Evolutionary conservation across 1,140 invertebrate species (phyloP).

Genomic region (Penaeus vannamei): DNA sequence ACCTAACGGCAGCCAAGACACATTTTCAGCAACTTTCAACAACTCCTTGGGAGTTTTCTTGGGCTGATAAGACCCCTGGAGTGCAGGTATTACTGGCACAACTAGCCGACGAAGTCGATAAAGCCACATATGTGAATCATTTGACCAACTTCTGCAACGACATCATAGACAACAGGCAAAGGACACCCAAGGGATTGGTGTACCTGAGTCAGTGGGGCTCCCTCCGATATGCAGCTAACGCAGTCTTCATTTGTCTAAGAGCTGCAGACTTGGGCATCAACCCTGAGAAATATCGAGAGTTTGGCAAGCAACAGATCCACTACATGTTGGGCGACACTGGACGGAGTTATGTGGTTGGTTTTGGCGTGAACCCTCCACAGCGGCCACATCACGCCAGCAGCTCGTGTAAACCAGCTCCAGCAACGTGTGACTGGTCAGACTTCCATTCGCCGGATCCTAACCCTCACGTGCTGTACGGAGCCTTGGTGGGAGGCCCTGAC

Average conservation of each 20-base stretch:
- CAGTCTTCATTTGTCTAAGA: neutral
- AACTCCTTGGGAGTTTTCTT: slow-evolving; percentile 52
- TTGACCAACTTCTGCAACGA: too few relatives aligned
- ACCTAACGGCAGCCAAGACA: slow-evolving; percentile 68
- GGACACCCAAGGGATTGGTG: neutral
- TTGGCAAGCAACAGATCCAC: too few relatives aligned
- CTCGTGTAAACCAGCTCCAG: neutral
- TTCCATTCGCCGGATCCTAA: slow-evolving; percentile 13
- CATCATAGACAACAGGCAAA: too few relatives aligned
- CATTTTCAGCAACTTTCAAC: slow-evolving; percentile 74
- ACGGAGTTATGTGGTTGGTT: too few relatives aligned
- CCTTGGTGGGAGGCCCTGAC: slow-evolving; percentile 72
- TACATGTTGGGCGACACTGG: too few relatives aligned
- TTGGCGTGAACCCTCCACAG: neutral
- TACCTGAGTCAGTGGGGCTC: slow-evolving; percentile 9
- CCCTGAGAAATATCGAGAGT: too few relatives aligned
- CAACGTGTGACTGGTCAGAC: too few relatives aligned
- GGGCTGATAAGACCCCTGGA: neutral
- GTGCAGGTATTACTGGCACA: slow-evolving; percentile 13
- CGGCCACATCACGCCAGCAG: neutral
- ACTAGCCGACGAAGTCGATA: too few relatives aligned
- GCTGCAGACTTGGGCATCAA: too few relatives aligned
- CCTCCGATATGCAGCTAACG: slow-evolving; percentile 12
- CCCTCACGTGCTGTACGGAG: slow-evolving; percentile 70
- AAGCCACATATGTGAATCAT: too few relatives aligned